Percentiles rank a stretch among this genome's conserved stretches.
These are phyloP conservation scores for Trogon melanurus DNA, from an alignment of 2,113 vertebrate genomes.

Conservation along the genomic window DNA sequence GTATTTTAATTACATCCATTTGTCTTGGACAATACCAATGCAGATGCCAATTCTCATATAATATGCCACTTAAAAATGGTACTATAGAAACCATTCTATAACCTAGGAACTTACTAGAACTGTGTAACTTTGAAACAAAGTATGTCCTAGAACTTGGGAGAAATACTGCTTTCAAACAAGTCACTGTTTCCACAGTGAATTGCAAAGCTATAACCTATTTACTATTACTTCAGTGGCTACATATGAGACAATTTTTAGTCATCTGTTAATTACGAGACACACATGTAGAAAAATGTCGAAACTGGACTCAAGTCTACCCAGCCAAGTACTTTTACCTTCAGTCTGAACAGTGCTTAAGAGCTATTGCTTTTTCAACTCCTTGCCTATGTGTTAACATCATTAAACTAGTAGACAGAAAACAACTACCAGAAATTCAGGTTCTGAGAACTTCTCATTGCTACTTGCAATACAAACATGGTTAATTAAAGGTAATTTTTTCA, in stretches of 20 bases:
- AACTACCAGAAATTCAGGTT: neutral
- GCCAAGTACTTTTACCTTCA: neutral
- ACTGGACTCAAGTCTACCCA: neutral
- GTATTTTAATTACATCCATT: neutral
- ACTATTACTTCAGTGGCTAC: neutral
- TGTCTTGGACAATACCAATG: neutral
- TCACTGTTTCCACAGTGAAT: neutral
- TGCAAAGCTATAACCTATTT: neutral
- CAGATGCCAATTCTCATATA: neutral
- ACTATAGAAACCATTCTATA: neutral
- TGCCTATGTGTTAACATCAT: neutral
- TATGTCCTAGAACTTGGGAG: neutral
- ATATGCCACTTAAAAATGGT: neutral
- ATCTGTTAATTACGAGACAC: neutral
- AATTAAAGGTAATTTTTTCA: neutral
- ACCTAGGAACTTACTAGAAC: neutral
- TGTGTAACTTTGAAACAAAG: neutral
- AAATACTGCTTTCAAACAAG: neutral
- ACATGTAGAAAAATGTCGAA: neutral
- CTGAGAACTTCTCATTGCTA: neutral
- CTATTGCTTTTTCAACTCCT: neutral
- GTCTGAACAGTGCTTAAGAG: neutral
- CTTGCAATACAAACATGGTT: neutral
- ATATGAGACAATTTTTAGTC: neutral
- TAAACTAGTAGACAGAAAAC: neutral